Evolutionary conservation across 1,140 invertebrate genomes (phyloP).

Genomic region (Ditylenchus dipsaci): DNA sequence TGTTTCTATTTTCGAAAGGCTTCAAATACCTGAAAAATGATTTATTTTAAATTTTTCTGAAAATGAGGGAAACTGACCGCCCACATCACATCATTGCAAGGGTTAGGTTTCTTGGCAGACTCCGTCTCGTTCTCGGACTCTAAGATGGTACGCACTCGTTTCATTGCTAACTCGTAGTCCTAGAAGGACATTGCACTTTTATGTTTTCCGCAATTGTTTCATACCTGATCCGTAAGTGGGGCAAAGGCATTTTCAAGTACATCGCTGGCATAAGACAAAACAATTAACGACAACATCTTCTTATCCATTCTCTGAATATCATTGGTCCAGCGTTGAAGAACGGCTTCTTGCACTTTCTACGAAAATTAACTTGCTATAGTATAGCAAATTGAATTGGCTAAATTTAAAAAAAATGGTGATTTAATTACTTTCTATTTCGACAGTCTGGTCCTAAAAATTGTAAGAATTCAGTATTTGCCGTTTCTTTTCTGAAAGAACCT

Average conservation of each 20-base stretch:
- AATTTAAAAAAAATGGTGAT: too few species aligned
- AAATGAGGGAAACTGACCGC: not conserved
- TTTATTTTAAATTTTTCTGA: too few species aligned
- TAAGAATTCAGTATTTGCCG: too few species aligned
- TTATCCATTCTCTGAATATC: constrained; percentile 95
- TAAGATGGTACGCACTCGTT: constrained; percentile 84
- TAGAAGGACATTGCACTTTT: constrained; percentile 65
- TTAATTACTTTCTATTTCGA: not conserved
- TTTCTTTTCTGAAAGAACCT: too few species aligned
- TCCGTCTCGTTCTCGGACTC: constrained; percentile 85
- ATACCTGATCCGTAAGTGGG: constrained; percentile 68
- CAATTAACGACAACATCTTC: constrained; percentile 81
- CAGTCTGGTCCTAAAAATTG: too few species aligned
- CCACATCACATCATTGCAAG: constrained; percentile 2
- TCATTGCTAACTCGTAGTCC: constrained; percentile 96
- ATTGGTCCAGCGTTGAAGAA: constrained; percentile 90
- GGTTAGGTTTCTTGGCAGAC: constrained; percentile 40
- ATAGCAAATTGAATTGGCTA: not conserved
- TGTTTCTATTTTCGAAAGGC: constrained; percentile 9
- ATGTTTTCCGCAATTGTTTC: not conserved
- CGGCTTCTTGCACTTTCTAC: constrained; percentile 79
- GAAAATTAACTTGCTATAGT: not conserved
- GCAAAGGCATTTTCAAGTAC: constrained; percentile 99
- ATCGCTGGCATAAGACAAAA: constrained; percentile 93
- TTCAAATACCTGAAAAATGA: not conserved